Base-by-base conservation (phyloP, 2,113 vertebrate genomes). In the Dascyllus trimaculatus region DNA sequence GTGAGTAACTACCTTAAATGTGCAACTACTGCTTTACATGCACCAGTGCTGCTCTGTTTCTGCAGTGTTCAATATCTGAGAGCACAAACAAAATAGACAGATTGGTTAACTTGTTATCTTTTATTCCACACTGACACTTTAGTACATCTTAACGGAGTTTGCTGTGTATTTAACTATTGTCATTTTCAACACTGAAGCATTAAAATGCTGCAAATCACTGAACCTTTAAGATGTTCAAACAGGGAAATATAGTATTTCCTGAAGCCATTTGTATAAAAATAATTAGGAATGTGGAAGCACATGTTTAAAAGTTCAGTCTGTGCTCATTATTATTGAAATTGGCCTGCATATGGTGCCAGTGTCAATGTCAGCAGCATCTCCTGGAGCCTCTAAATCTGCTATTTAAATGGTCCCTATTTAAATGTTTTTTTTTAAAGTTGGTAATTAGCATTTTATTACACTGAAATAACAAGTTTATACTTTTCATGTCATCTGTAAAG, bases 401-500 rank as follows among this genome's bases (percentile, higher is more conserved):
- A 6, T 52, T 26, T 22, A 35, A 65, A 48, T 57, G 4, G 29
- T 6, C 9, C 32, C 32, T 35, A 35, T 35, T 35, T 8, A 46
- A 35, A 46, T 35, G 7, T 35, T 35, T n/a, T n/a, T n/a, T n/a
- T n/a, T n/a, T n/a, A n/a, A n/a, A n/a, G n/a, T 26, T 5, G 46
- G 64, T 74, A 38, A 84, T 76, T 48, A 17, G 5, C 1, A 54
- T 67, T 60, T 71, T 48, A 62, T 64, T 35, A 60, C 19, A 64
- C 7, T 58, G 64, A 60, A 70, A 78, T 45, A 60, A 57, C 26
- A 66, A 1, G 25, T 78, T 84, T 85, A 79, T 59, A 81, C 69
- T 62, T 63, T 69, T 65, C 4, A 66, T 26, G 26, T 29, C 26
- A 70, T 70, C n/a, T 88, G 70, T 75, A 60, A 52, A 79, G 66